Base-by-base conservation (phyloP, 2,888 invertebrate species). In the Drosophila atroscutellata region DNA sequence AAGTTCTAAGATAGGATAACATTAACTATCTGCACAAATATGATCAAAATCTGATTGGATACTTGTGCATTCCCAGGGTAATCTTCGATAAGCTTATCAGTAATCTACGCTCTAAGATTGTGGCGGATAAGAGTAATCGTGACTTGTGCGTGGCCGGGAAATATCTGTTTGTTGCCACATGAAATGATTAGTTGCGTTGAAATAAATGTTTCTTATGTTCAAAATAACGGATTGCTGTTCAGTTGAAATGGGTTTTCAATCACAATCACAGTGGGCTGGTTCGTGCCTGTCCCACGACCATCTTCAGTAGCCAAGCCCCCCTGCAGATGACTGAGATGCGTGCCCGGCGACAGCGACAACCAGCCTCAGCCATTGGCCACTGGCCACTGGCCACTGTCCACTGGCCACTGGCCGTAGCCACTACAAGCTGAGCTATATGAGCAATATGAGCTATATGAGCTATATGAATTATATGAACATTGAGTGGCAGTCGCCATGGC, bases 271-370 rank as follows among this genome's bases (percentile, higher is more conserved):
- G 32, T 32, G 32, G 32, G 32, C 32, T 32, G 9, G 20, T 45
- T 45, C 45, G 45, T 45, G 45, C 15, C 24, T 24, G 7, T 45
- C 45, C 45, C 45, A 24, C 45, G 45, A 24, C 45, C 45, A 45
- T 45, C 45, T 45, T 45, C 45, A 45, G 24, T 8, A 45, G 45
- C 45, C 45, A 3, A 45, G 15, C 24, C 24, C 45, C 42, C 45
- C 45, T 24, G 45, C 45, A 24, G 45, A 15, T 45, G 24, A 15
- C 45, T 1, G 24, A 45, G 45, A 45, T 45, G 45, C 45, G 45
- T 45, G 45, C 26, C 15, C 45, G 24, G 45, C 45, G 24, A 45
- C 42, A 1, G 11, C 42, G n/a, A 20, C 42, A 9, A 7, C 45
- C 45, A 45, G n/a, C 39, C 8, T 39, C 39, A 42, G 39, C 39